These are phyloP conservation scores for Drosophila merina DNA, from an alignment of 2,888 invertebrate genomes.

Conservation along the genomic window DNA sequence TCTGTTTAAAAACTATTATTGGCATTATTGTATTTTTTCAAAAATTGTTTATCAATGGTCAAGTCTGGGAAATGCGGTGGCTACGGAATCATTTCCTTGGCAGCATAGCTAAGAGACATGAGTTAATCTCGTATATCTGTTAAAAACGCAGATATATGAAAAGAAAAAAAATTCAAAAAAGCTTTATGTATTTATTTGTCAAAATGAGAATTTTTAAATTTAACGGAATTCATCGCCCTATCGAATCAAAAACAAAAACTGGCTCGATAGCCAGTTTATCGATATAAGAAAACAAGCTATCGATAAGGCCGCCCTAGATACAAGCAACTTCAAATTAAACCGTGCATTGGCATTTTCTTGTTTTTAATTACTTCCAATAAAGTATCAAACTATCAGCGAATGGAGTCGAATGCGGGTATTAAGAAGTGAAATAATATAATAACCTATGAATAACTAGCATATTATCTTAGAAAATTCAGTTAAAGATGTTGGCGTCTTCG, in stretches of 20 bases:
- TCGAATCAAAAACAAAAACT: not conserved
- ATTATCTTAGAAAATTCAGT: not conserved
- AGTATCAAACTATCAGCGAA: not conserved
- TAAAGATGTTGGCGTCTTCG: slow-evolving; percentile 15
- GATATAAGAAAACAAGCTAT: not conserved
- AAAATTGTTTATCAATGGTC: not conserved
- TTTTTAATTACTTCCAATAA: not conserved
- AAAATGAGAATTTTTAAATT: not conserved
- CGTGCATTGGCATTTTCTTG: slow-evolving; percentile 18
- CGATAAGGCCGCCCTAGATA: not conserved
- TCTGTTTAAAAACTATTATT: not conserved
- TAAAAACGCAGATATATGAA: too few species aligned
- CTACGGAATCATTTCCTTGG: too few species aligned
- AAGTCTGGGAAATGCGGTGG: too few species aligned
- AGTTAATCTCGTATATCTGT: too few species aligned
- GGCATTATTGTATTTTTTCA: not conserved
- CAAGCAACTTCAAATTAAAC: slow-evolving; percentile 27
- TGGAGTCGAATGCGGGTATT: slow-evolving; percentile 21
- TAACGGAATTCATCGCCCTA: not conserved
- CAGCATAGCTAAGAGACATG: too few species aligned
- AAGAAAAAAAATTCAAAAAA: too few species aligned
- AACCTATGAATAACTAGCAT: too few species aligned
- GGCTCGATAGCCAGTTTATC: too few species aligned
- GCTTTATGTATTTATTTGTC: not conserved
- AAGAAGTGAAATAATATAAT: too few species aligned